A percentile compares a stretch with the other conserved stretches of the same genome.
phyloP scores from a whole-genome alignment of 2,888 invertebrate species.

The Hofmannophila pseudospretella region DNA sequence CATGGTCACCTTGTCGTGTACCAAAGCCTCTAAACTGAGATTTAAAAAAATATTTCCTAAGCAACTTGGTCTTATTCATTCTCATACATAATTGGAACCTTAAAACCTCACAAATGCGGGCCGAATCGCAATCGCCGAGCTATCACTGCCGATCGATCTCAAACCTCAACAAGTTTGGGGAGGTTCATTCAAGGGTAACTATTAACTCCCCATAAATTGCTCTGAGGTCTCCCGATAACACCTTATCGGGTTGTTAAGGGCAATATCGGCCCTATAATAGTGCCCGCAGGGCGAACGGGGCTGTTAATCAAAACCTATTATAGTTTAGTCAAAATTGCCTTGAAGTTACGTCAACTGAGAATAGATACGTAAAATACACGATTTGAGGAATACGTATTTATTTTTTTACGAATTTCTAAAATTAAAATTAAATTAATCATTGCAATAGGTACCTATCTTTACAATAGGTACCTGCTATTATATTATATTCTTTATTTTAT shows the following conservation, averaged over 20 bases:
- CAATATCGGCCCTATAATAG: slow-evolving; percentile 64
- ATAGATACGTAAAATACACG: too few species aligned
- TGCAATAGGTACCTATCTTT: too few species aligned
- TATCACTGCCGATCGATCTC: slow-evolving; percentile 5
- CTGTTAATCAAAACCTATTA: slow-evolving; percentile 56
- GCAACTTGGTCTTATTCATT: too few species aligned
- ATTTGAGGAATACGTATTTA: too few species aligned
- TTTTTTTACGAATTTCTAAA: too few species aligned
- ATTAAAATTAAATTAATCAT: too few species aligned
- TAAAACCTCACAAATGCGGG: background rate
- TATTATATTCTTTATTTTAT: too few species aligned
- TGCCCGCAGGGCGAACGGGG: slow-evolving; percentile 46
- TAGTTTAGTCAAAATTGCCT: slow-evolving; percentile 15
- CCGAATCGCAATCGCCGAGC: background rate
- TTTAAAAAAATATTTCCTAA: too few species aligned
- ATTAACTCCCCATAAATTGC: slow-evolving; percentile 66
- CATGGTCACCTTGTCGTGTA: too few species aligned
- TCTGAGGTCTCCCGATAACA: slow-evolving; percentile 58
- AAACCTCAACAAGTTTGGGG: slow-evolving; percentile 4
- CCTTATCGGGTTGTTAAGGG: slow-evolving; percentile 66
- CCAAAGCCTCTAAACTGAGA: too few species aligned
- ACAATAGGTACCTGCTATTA: too few species aligned
- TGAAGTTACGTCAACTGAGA: background rate
- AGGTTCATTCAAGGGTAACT: slow-evolving; percentile 48
- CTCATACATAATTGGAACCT: background rate